Evolutionary conservation across 2,797 vertebrate species (phyloP).

Genomic region (Protonibea diacanthus): DNA sequence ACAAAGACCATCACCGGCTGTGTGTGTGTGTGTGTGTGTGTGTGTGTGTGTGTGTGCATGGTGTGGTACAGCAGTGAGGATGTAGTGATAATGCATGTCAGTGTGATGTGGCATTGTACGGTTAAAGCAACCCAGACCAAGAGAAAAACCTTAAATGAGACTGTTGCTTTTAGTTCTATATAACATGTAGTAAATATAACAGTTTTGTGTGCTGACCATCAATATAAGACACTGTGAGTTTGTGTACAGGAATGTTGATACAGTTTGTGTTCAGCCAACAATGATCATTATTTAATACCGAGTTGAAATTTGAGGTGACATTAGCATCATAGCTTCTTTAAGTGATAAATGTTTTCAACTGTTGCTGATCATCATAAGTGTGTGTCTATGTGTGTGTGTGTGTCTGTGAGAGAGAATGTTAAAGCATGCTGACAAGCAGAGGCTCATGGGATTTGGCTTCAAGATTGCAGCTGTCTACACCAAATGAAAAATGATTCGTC

Average conservation of each 20-base stretch:
- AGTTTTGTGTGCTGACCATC: not conserved
- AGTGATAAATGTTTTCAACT: conserved; percentile 9
- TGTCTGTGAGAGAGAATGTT: not conserved
- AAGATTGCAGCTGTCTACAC: conserved; percentile 48
- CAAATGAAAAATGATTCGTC: conserved; percentile 28
- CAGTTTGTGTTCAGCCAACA: not conserved
- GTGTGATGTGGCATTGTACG: no score
- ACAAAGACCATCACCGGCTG: no score
- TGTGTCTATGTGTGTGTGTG: not conserved
- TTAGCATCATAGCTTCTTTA: not conserved
- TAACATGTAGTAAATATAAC: no score
- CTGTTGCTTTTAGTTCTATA: not conserved
- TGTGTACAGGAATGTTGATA: not conserved
- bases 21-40: no score
- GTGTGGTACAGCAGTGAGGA: not conserved
- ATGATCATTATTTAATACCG: not conserved
- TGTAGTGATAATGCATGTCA: not conserved
- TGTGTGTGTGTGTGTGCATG: no score
- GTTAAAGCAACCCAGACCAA: not conserved
- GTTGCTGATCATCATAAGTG: conserved; percentile 2
- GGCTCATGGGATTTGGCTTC: conserved; percentile 15
- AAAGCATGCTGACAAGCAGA: conserved; percentile 43
- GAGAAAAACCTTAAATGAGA: not conserved
- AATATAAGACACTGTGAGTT: not conserved
- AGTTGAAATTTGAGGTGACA: not conserved